Evolutionary conservation across 2,888 invertebrate genomes (phyloP).

Genomic region (Callosobruchus maculatus): DNA sequence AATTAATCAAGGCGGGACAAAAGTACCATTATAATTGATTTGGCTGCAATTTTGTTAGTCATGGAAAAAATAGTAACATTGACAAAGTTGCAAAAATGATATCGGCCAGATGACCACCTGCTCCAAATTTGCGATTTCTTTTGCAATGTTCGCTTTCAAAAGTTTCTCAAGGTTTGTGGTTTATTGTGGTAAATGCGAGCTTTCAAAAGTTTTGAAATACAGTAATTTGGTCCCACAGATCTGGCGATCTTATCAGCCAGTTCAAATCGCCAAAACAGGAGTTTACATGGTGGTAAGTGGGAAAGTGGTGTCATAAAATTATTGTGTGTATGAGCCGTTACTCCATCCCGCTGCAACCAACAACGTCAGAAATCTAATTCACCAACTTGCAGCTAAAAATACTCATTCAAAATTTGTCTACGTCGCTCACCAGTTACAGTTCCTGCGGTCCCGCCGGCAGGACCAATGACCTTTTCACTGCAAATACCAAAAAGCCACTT

Average conservation of each 20-base stretch:
- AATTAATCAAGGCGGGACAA: no score
- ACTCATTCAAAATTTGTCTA: conserved; percentile 1
- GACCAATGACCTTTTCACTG: conserved; percentile 2
- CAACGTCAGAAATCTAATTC: neutral
- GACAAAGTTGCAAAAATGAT: no score
- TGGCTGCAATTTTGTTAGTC: no score
- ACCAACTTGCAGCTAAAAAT: conserved; percentile 1
- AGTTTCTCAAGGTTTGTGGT: neutral
- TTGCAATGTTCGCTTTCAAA: conserved; percentile 2
- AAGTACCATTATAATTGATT: no score
- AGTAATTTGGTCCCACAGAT: neutral
- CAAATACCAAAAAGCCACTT: conserved; percentile 4
- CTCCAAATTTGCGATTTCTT: neutral
- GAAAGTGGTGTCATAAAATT: neutral
- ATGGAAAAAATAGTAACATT: no score
- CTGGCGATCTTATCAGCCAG: neutral
- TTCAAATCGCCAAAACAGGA: neutral
- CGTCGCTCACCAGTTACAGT: conserved; percentile 1
- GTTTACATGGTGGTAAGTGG: neutral
- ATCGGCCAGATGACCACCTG: neutral
- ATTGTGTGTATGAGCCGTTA: no score
- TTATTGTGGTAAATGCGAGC: conserved; percentile 1
- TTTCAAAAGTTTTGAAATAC: conserved; percentile 1
- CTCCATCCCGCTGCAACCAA: no score
- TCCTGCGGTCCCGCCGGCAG: neutral